phyloP scores from a whole-genome alignment of 2,888 invertebrate species.

The Thelaira solivaga region DNA sequence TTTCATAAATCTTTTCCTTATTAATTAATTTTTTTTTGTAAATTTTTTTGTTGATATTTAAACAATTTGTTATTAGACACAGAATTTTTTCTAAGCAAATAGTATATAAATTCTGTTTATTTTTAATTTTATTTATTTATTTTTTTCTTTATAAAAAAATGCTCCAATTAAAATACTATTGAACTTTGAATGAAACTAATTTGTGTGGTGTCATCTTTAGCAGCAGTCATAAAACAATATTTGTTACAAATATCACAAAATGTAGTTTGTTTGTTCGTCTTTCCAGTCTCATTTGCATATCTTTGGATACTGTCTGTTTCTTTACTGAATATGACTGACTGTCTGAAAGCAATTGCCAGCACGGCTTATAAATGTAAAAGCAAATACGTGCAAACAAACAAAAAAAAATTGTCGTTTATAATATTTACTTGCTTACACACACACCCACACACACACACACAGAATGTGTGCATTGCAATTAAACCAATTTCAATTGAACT shows the following conservation, averaged over 20 bases:
- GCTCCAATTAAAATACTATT: conserved; percentile 62
- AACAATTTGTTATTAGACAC: too few relatives aligned
- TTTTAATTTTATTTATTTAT: neutral
- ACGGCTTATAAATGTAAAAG: too few relatives aligned
- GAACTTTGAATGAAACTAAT: conserved; percentile 57
- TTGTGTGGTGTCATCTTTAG: conserved; percentile 57
- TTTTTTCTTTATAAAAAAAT: conserved; percentile 24
- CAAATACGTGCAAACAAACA: too few relatives aligned
- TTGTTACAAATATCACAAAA: neutral
- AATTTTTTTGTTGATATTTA: too few relatives aligned
- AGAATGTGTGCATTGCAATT: conserved; percentile 54
- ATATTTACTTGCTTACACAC: neutral
- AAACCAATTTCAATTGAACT: conserved; percentile 62
- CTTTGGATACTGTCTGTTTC: neutral
- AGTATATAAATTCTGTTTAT: too few relatives aligned
- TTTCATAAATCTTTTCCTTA: too few relatives aligned
- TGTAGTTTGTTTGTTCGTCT: neutral
- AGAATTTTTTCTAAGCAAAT: too few relatives aligned
- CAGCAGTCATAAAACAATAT: conserved; percentile 21
- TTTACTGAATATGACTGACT: neutral
- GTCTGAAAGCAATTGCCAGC: conserved; percentile 17
- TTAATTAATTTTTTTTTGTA: too few relatives aligned
- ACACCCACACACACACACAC: conserved; percentile 3
- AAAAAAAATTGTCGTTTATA: conserved; percentile 8
- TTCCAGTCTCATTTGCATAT: conserved; percentile 52